Evolutionary conservation across 2,888 invertebrate species (phyloP).

Genomic region (Pammene fasciana): DNA sequence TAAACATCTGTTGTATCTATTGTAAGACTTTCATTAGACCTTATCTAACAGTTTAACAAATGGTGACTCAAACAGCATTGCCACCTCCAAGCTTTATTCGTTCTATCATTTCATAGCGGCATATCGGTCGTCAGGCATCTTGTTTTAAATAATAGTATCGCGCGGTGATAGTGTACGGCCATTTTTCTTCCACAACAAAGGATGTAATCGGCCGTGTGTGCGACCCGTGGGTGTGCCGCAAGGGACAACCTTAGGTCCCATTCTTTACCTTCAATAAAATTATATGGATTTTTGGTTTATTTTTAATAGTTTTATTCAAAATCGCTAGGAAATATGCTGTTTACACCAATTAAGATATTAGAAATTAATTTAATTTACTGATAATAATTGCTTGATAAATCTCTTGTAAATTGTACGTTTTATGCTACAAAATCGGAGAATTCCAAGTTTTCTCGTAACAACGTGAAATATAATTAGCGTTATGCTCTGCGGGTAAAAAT

Average conservation of each 20-base stretch:
- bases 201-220: constrained; percentile 70
- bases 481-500: no score
- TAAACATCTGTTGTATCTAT: neutral
- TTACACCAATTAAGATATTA: no score
- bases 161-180: constrained; percentile 65
- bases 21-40: constrained; percentile 11
- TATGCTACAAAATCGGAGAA: no score
- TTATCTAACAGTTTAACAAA: constrained; percentile 9
- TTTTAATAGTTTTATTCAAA: no score
- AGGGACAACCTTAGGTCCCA: constrained; percentile 46
- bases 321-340: no score
- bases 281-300: neutral
- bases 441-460: no score
- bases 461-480: no score
- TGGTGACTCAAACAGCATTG: constrained; percentile 7
- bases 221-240: constrained; percentile 54
- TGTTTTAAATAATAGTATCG: constrained; percentile 70
- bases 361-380: no score
- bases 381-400: no score
- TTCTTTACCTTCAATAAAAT: neutral
- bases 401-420: no score
- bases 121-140: constrained; percentile 60
- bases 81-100: constrained; percentile 33
- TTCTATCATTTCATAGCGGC: constrained; percentile 43
- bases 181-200: constrained; percentile 78